Evolutionary conservation across 2,113 vertebrate species (phyloP).

Genomic region (Phrynocephalus versicolor): DNA sequence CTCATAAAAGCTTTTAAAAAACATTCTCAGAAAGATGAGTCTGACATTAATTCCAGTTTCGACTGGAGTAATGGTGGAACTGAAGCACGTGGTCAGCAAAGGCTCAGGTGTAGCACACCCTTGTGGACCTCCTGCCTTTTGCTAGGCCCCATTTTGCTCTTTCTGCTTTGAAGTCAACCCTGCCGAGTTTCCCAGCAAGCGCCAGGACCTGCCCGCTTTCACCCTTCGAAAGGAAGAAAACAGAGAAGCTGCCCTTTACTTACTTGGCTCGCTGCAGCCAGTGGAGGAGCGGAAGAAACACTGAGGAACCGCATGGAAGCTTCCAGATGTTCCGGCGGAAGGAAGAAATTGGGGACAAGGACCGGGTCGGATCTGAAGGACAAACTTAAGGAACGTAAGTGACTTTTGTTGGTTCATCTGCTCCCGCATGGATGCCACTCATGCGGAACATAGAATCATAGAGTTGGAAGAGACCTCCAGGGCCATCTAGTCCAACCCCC

Average conservation of each 20-base stretch:
- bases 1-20: neutral
- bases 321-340: constrained; percentile 87
- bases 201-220: fast-evolving
- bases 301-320: constrained; percentile 87
- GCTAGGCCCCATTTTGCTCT: neutral
- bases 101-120: neutral
- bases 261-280: constrained; percentile 66
- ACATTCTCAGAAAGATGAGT: neutral
- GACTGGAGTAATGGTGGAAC: neutral
- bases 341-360: constrained; percentile 91
- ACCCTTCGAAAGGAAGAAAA: neutral
- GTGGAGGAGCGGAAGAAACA: constrained; percentile 74
- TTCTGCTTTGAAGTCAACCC: neutral
- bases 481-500: too few species aligned
- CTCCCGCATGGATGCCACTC: too few species aligned
- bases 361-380: constrained; percentile 73
- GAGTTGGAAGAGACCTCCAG: too few species aligned
- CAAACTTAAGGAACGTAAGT: constrained; percentile 70
- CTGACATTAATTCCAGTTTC: neutral
- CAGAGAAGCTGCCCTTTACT: constrained; percentile 56
- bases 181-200: too few species aligned
- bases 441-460: too few species aligned
- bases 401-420: too few species aligned
- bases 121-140: neutral
- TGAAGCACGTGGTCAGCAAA: too few species aligned